Conservation (phyloP, 2,113 vertebrate species). For the Sphaerodactylus townsendi region DNA sequence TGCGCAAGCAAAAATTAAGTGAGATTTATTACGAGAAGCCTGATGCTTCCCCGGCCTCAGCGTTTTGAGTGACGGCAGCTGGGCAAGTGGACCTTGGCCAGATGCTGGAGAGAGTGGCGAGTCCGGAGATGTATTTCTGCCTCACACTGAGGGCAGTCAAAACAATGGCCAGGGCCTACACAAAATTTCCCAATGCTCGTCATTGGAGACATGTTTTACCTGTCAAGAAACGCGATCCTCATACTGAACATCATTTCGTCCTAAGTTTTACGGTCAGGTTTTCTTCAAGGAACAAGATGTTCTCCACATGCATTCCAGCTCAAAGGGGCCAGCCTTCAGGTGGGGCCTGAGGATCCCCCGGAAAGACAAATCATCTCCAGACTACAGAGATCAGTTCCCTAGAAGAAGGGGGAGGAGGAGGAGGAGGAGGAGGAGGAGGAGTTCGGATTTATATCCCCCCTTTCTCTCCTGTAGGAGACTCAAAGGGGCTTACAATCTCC, state of each 20-base stretch:
- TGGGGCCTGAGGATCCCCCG: no score
- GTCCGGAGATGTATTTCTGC: background rate
- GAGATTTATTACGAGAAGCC: constrained; percentile 14
- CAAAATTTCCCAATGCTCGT: background rate
- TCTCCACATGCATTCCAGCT: background rate
- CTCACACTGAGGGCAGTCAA: background rate
- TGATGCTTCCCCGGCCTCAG: background rate
- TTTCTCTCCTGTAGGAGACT: no score
- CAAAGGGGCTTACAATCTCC: no score
- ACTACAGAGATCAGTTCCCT: no score
- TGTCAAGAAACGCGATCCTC: no score
- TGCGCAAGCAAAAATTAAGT: background rate
- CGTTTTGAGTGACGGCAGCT: background rate
- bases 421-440: no score
- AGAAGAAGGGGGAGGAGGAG: no score
- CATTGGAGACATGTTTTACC: background rate
- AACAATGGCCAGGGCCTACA: background rate
- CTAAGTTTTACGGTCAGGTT: background rate
- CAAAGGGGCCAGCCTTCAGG: no score
- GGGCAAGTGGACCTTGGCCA: background rate
- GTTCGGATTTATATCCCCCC: no score
- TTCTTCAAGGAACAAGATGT: background rate
- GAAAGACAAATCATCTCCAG: no score
- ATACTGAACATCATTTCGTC: background rate
- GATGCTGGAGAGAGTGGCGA: background rate